Evolutionary conservation across 1,140 invertebrate species (phyloP).

Genomic region (Sarcophaga peregrina): DNA sequence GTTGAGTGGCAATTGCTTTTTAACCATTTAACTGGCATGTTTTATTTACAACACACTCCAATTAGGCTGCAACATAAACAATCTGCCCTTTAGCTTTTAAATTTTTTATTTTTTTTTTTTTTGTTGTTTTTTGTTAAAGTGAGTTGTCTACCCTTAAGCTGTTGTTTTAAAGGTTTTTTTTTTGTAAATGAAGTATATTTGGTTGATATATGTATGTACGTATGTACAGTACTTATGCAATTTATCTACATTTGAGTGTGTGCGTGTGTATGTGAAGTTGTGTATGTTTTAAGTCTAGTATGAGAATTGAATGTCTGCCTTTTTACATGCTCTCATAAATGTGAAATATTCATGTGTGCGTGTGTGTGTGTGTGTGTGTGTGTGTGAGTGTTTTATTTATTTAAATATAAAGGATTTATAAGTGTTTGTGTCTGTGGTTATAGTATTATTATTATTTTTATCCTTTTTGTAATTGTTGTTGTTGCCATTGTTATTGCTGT

Average conservation of each 20-base stretch:
- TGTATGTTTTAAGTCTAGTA: background rate
- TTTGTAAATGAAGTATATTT: background rate
- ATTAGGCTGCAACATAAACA: background rate
- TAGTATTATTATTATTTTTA: background rate
- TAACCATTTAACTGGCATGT: background rate
- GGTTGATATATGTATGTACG: background rate
- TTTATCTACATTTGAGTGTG: background rate
- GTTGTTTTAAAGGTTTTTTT: background rate
- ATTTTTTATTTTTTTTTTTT: too few species aligned
- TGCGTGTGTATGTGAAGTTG: background rate
- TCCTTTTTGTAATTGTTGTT: background rate
- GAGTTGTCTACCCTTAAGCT: background rate
- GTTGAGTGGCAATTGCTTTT: background rate
- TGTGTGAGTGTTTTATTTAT: background rate
- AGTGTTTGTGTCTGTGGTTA: slow-evolving; percentile 25
- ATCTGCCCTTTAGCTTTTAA: background rate
- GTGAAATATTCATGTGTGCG: background rate
- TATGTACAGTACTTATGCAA: background rate
- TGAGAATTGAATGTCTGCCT: background rate
- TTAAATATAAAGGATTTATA: slow-evolving; percentile 3
- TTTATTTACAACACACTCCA: background rate
- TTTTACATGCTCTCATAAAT: background rate
- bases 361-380: background rate
- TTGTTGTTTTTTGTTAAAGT: too few species aligned
- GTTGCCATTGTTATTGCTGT: background rate